phyloP scores from a whole-genome alignment of 2,888 invertebrate species.

The Cryptus armator region DNA sequence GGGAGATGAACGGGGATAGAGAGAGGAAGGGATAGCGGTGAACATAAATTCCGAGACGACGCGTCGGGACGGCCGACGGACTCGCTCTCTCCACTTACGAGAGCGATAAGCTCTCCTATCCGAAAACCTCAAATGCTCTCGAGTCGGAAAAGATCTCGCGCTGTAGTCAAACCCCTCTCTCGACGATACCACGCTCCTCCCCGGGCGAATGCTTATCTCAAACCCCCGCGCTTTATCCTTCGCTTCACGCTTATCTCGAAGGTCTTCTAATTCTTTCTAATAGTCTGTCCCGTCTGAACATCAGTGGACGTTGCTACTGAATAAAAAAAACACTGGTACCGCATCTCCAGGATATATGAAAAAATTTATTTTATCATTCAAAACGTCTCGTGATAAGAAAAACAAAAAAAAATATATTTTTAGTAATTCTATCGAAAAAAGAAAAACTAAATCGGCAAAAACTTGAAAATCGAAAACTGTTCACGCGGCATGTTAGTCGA shows the following conservation, averaged over 20 bases:
- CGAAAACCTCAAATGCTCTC: constrained; percentile 57
- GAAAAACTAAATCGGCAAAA: too few species aligned
- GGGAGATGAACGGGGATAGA: not conserved
- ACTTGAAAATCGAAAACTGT: too few species aligned
- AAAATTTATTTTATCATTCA: not conserved
- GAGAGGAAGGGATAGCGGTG: constrained; percentile 11
- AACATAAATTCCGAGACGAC: constrained; percentile 63
- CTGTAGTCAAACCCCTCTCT: constrained; percentile 3
- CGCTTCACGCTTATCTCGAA: constrained; percentile 52
- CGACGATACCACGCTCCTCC: not conserved
- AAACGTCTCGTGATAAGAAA: not conserved
- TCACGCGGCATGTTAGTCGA: too few species aligned
- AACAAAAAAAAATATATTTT: not conserved
- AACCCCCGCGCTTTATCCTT: constrained; percentile 17
- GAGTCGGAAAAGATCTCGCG: constrained; percentile 57
- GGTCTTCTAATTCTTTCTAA: constrained; percentile 60
- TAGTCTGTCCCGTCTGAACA: constrained; percentile 24
- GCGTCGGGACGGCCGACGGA: constrained; percentile 56
- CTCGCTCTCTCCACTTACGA: constrained; percentile 53
- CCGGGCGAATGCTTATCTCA: constrained; percentile 48
- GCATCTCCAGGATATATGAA: not conserved
- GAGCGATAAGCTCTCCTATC: constrained; percentile 63
- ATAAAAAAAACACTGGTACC: not conserved
- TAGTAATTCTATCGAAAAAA: too few species aligned
- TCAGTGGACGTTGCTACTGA: constrained; percentile 28